Percentiles rank a stretch among this genome's conserved stretches.
These are phyloP conservation scores for Stenodera caucasica DNA, from an alignment of 2,888 invertebrate genomes.

Conservation along the genomic window DNA sequence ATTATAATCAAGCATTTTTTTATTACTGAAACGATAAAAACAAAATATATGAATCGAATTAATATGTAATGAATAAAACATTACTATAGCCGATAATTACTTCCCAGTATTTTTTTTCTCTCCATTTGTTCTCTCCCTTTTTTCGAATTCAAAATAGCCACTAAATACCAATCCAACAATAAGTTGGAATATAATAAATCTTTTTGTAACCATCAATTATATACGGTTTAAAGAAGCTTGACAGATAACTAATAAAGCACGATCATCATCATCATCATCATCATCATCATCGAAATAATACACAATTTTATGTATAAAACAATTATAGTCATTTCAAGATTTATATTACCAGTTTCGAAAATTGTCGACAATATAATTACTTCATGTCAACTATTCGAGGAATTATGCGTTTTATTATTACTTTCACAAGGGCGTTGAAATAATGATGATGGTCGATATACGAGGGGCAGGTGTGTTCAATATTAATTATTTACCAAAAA, in stretches of 20 bases:
- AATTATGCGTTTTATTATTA: neutral
- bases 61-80: neutral
- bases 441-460: neutral
- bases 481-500: too few species aligned
- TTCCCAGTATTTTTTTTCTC: neutral
- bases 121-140: neutral
- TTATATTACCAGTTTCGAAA: neutral
- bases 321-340: neutral
- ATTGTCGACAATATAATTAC: conserved; percentile 5
- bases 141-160: neutral
- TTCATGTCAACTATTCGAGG: neutral
- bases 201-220: neutral
- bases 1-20: neutral
- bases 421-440: neutral
- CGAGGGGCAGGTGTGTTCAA: neutral
- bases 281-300: neutral
- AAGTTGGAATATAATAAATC: neutral
- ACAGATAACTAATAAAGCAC: neutral
- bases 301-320: neutral
- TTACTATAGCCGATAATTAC: neutral
- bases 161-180: neutral
- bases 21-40: neutral
- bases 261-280: neutral
- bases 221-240: neutral
- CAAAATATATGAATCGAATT: neutral